Evolutionary conservation across 2,113 vertebrate genomes (phyloP), one percentile per base, ranked within the genome.

Genomic region (Syrmaticus mikado): DNA sequence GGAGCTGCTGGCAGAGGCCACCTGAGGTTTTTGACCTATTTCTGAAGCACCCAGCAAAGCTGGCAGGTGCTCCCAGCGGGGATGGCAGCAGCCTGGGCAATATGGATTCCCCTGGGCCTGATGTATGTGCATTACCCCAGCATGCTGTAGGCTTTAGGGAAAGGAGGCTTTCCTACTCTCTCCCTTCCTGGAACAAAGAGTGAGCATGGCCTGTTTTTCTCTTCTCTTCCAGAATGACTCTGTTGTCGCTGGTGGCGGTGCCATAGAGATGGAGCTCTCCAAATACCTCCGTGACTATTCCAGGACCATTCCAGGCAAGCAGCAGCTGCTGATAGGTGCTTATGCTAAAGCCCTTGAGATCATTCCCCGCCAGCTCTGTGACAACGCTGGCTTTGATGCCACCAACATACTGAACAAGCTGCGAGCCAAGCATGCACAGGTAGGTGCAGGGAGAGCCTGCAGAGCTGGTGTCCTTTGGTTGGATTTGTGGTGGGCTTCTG

Each of bases 401-500:
- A 99, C 99, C 90, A 99, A 99, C 97, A 99, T 99, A 91, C 98
- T 99, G 48, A 99, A 99, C 98, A 99, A 99, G 82, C 98, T 99
- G n/a, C 97, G 99, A 0, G 99, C 99, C 68, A 99, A 98, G 93
- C 99, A 99, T 4, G 99, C 99, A 0, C 99, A 99, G 99, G 99
- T 99, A 89, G 52, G 97, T 81, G 41, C 9, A 1, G 17, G 25
- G 10, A 62, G 13, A 36, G 4, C 50, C 10, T 1, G 12, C 3
- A 5, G 6, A 1, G 11, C 34, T 13, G 34, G 5, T 27, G 66
- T 9, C 32, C 4, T 48, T 58, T 13, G 17, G 12, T 34, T 3
- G 3, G 28, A 48, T 30, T 68, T 4, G 1, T 13, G 32, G 7
- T 25, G 16, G n/a, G 19, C 43, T 66, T 1, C 3, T 20, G 32